Evolutionary conservation across 1,140 invertebrate species (phyloP), one percentile per base, ranked within the genome.

Genomic region (Solenopsis invicta): DNA sequence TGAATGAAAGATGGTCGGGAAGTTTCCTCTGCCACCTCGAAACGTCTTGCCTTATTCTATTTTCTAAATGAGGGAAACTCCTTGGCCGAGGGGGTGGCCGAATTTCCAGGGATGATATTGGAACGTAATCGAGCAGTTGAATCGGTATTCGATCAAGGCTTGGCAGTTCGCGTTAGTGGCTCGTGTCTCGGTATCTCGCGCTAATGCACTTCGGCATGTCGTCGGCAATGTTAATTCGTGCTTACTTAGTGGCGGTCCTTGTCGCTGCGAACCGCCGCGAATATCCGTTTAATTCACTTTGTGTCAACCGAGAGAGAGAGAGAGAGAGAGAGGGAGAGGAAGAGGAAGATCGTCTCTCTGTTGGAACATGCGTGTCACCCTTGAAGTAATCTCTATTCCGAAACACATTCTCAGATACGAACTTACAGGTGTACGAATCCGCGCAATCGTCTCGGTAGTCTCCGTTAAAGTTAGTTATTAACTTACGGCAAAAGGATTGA

Each of bases 271-370:
- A 77, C 41, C 37, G 21, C 74, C 37, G 56, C 16, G 67, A 67
- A 69, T 80, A 80, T 59, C 84, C 62, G 41, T 67, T 78, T 86
- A 86, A 81, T 80, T 69, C 52, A 69, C 62, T 80, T 86, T 81
- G 62, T 59, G 76, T 59, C 50, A 50, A 86, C 62, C 84, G 18
- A 69, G 41, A 69, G 12, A 13, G 41, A 5, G 18, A 21, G 37
- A 21, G 16, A 3, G n/a, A 4, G 34, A 2, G 34, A 37, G 37
- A n/a, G 8, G 12, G 10, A 13, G 64, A 13, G 64, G 10, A 10
- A 13, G 37, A 66, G 64, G n/a, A 45, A 21, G 64, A 66, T 37
- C 8, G 56, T 61, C 5, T 16, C 59, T 29, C 12, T 69, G 21
- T 9, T n/a, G 37, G 24, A 78, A 64, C 48, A 9, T 13, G 61